phyloP scores from a whole-genome alignment of 1,140 invertebrate species.

The Apocrypta bakeri region DNA sequence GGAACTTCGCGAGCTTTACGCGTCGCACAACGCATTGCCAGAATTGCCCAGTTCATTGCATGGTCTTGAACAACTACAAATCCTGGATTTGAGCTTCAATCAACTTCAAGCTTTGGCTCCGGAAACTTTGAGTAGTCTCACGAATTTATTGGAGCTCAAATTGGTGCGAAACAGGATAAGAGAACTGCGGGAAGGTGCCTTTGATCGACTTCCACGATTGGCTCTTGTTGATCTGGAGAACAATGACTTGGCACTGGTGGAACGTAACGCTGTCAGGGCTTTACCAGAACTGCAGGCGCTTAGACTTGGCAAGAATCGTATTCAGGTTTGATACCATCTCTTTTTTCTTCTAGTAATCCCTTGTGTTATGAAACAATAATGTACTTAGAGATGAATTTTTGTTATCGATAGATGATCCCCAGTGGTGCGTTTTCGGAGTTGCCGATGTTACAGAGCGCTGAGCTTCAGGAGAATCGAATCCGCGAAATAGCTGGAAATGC shows the following conservation, averaged over 20 bases:
- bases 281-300: constrained; percentile 86
- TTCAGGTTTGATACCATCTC: constrained; percentile 78
- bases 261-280: constrained; percentile 83
- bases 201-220: constrained; percentile 82
- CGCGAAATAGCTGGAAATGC: constrained; percentile 83
- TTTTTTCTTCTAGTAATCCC: too few species aligned
- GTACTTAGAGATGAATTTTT: too few species aligned
- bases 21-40: constrained; percentile 85
- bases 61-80: constrained; percentile 79
- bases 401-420: constrained; percentile 72
- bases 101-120: constrained; percentile 82
- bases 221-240: constrained; percentile 85
- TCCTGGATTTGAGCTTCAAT: constrained; percentile 87
- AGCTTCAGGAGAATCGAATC: constrained; percentile 86
- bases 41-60: constrained; percentile 83
- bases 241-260: constrained; percentile 87
- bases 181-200: constrained; percentile 82
- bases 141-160: constrained; percentile 80
- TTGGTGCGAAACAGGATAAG: constrained; percentile 85
- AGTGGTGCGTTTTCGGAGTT: constrained; percentile 86
- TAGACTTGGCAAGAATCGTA: constrained; percentile 84
- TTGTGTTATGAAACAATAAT: too few species aligned
- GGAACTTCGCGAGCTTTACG: constrained; percentile 82
- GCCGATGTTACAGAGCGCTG: constrained; percentile 81
- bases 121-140: constrained; percentile 80